Percentiles rank a stretch among this genome's conserved stretches.
phyloP scores from a whole-genome alignment of 2,113 vertebrate species.

The Fulmarus glacialis region DNA sequence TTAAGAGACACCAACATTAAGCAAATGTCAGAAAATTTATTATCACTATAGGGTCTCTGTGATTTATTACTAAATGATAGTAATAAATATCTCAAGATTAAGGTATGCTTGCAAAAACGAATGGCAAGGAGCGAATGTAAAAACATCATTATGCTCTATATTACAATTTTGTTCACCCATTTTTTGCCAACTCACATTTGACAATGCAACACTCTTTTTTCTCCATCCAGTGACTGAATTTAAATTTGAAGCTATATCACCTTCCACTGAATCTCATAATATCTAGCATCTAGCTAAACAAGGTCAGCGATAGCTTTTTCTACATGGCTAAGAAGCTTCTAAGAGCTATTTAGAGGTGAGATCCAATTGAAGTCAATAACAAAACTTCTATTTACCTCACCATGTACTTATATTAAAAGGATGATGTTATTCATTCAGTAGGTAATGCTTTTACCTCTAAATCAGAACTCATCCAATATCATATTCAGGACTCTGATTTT shows the following conservation, averaged over 20 bases:
- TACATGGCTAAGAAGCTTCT: background rate
- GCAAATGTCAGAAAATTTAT: background rate
- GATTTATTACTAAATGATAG: background rate
- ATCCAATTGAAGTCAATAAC: background rate
- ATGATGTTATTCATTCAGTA: background rate
- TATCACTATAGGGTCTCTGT: background rate
- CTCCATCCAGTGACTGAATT: background rate
- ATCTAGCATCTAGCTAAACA: background rate
- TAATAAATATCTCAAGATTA: background rate
- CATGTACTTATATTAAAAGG: background rate
- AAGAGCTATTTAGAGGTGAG: background rate
- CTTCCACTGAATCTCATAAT: background rate
- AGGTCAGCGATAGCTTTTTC: background rate
- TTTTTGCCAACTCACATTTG: background rate
- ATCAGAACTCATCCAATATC: background rate
- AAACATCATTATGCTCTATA: background rate
- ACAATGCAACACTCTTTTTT: background rate
- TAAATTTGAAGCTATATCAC: background rate
- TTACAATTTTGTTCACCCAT: background rate
- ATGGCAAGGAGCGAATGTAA: background rate
- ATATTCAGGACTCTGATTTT: background rate
- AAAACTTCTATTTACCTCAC: background rate
- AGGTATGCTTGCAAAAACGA: background rate
- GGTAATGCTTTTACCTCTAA: background rate
- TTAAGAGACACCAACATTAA: background rate